These are phyloP conservation scores for Brachionus rotundiformis DNA, from an alignment of 1,140 invertebrate genomes.

Conservation along the genomic window DNA sequence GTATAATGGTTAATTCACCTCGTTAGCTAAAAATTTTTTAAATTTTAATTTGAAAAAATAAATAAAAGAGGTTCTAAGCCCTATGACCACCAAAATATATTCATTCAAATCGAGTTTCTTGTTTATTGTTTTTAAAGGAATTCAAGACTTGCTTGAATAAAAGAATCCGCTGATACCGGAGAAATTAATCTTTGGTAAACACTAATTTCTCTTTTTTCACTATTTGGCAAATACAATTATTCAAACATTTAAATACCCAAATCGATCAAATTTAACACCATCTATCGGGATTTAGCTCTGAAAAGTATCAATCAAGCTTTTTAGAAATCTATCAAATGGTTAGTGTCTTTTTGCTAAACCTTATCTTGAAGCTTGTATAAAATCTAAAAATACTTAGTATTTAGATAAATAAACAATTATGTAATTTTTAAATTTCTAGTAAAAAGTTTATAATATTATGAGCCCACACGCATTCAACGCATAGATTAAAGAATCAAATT, in stretches of 20 bases:
- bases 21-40: not conserved
- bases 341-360: not conserved
- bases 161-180: not conserved
- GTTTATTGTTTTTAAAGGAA: not conserved
- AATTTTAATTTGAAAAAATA: not conserved
- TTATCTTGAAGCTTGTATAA: not conserved
- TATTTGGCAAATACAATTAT: not conserved
- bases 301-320: not conserved
- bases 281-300: not conserved
- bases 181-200: not conserved
- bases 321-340: not conserved
- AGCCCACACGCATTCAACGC: not conserved
- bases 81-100: not conserved
- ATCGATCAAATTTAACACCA: not conserved
- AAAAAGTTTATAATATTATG: not conserved
- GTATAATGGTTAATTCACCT: not conserved
- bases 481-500: slow-evolving; percentile 5
- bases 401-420: slow-evolving; percentile 13
- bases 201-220: not conserved
- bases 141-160: not conserved
- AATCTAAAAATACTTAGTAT: not conserved
- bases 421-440: slow-evolving; percentile 4
- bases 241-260: not conserved
- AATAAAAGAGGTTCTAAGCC: not conserved
- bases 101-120: not conserved